Percentiles rank a stretch among this genome's conserved stretches.
Conservation (phyloP, 2,113 vertebrate species). For the Excalfactoria chinensis region DNA sequence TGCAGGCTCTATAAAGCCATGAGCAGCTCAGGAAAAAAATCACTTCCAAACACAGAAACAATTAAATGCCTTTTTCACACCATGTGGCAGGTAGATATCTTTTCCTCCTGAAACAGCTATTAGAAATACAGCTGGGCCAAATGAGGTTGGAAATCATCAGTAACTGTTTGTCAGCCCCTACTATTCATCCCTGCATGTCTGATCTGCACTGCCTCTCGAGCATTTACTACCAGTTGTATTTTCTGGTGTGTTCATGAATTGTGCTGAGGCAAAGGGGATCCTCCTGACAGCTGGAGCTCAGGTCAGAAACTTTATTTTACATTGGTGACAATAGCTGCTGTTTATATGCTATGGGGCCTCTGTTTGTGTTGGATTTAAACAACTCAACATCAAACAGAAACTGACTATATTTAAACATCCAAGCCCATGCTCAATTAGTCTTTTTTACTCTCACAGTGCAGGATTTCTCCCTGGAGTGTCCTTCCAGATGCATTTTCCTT, state of each 20-base stretch:
- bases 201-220: background rate
- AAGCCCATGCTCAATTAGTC: background rate
- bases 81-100: accelerated
- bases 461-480: background rate
- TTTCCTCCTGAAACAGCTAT: background rate
- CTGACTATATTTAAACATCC: background rate
- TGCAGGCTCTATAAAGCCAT: background rate
- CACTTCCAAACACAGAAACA: background rate
- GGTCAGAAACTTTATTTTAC: background rate
- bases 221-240: background rate
- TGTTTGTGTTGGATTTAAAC: background rate
- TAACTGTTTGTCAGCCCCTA: background rate
- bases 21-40: background rate
- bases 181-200: background rate
- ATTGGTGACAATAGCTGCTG: background rate
- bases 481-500: background rate
- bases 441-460: background rate
- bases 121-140: background rate
- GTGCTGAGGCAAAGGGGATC: accelerated
- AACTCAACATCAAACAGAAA: background rate
- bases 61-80: background rate
- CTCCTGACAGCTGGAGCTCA: background rate
- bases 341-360: background rate
- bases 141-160: background rate
- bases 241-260: background rate